A percentile compares a stretch with the other conserved stretches of the same genome.
Evolutionary conservation across 2,113 vertebrate genomes (phyloP).

Genomic region (Semnornis frantzii): DNA sequence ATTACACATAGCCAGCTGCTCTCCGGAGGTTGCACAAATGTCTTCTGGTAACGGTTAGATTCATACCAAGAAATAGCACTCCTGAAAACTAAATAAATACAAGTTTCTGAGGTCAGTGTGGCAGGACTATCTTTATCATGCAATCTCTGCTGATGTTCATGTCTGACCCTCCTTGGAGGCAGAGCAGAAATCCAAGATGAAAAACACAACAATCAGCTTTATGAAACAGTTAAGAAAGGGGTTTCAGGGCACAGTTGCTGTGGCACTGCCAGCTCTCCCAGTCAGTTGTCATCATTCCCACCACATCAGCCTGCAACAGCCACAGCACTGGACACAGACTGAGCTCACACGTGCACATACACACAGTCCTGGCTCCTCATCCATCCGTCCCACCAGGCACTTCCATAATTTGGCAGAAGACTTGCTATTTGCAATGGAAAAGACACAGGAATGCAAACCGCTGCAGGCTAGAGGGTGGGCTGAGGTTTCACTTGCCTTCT

Average conservation of each 20-base stretch:
- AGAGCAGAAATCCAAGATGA: neutral
- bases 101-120: neutral
- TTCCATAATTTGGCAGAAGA: neutral
- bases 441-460: neutral
- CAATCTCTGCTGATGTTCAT: neutral
- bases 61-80: neutral
- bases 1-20: neutral
- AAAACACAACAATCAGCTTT: neutral
- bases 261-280: neutral
- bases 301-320: neutral
- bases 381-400: neutral
- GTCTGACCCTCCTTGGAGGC: neutral
- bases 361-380: neutral
- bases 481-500: neutral
- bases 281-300: neutral
- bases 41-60: neutral
- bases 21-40: neutral
- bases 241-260: neutral
- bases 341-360: neutral
- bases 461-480: neutral
- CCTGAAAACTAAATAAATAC: neutral
- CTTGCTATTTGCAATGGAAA: neutral
- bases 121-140: neutral
- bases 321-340: rapidly evolving
- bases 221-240: neutral